Evolutionary conservation across 2,113 vertebrate species (phyloP), one percentile per base, ranked within the genome.

Genomic region (Tenrec ecaudatus): DNA sequence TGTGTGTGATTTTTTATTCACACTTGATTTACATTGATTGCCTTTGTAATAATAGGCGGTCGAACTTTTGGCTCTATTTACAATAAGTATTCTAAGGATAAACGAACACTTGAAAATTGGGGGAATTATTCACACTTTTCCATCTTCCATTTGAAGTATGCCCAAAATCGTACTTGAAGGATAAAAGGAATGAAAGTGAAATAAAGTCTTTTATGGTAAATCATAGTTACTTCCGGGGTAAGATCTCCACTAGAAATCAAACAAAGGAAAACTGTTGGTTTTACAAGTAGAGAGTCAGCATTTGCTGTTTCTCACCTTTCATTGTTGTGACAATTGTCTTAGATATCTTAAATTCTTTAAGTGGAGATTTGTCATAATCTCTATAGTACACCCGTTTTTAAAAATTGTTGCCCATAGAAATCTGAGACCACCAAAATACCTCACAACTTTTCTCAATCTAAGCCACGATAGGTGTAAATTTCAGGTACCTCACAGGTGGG

Each of bases 1-100:
- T 88, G 64, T 27, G 3, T 19, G 7, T 60, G 53, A 88, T 33
- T 86, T 82, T 82, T 77, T 96, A 93, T 96, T 97, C 93, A 96
- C 97, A 96, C 96, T 93, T 96, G 93, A 98, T 97, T 93, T 98
- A 90, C 96, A 96, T 97, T 92, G 36, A 87, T 96, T 95, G 91
- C 77, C 94, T 98, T 98, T 98, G 89, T 98, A 97, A 96, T 97
- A 88, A 96, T 91, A 93, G 93, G 86, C 90, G 81, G 62, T 84
- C 91, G 64, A 96, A 69, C 93, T 93, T 97, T 98, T 98, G 97
- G 94, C 97, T 97, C 90, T 97, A 97, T 95, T 97, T 98, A 96
- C 98, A 97, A 97, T 97, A 94, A 98, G 90, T 95, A 96, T 96
- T 97, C 80, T 95, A 96, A 98, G 96, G 93, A 82, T 96, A 97